Conservation (phyloP, 2,888 invertebrate genomes). For the Hydriomena furcata region DNA sequence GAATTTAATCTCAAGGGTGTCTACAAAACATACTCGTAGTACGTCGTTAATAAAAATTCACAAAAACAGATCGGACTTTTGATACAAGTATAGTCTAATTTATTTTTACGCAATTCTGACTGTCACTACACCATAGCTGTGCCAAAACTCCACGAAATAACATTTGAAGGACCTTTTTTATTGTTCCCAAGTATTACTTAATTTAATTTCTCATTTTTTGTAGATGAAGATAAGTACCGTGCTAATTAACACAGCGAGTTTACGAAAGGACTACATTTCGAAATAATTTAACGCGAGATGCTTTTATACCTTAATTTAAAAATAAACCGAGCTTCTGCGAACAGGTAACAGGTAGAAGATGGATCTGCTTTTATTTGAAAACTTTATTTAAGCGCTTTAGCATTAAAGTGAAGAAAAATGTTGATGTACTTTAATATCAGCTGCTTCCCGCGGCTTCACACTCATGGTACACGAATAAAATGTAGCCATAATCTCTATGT, state of each 20-base stretch:
- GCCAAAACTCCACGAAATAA: conserved; percentile 15
- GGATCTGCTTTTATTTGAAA: conserved; percentile 8
- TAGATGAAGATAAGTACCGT: conserved; percentile 9
- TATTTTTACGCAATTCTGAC: no score
- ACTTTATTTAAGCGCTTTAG: conserved; percentile 12
- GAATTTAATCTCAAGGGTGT: no score
- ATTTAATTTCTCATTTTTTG: conserved; percentile 23
- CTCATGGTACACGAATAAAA: no score
- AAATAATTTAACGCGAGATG: not conserved
- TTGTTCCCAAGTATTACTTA: conserved; percentile 21
- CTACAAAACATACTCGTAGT: no score
- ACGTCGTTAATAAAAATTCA: no score
- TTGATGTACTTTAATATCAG: conserved; percentile 23
- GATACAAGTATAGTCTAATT: no score
- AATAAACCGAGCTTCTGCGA: conserved; percentile 15
- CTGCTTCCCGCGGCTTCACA: no score
- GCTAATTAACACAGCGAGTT: conserved; percentile 9
- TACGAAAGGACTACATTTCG: conserved; percentile 2
- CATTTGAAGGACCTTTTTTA: conserved; percentile 26
- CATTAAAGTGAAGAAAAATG: conserved; percentile 20
- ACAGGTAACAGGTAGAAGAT: conserved; percentile 17
- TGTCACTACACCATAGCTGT: not conserved
- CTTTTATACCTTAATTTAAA: not conserved
- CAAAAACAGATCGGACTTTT: no score
- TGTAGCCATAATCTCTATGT: no score